Base-by-base conservation (phyloP, 1,140 invertebrate genomes). In the Dendroctonus valens region DNA sequence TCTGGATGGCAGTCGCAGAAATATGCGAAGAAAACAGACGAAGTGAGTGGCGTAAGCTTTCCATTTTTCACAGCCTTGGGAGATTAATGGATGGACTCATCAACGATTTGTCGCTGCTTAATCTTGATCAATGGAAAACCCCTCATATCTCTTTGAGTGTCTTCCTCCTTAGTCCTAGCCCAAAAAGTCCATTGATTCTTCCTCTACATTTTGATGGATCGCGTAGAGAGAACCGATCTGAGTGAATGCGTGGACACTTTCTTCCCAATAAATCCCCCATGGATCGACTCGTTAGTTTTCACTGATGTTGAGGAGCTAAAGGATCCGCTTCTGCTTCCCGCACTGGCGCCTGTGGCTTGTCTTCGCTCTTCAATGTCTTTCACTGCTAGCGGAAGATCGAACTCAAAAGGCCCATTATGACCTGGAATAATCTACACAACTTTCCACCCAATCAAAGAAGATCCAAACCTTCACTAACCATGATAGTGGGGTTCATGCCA, bases 351-450 rank as follows among this genome's bases (percentile, higher is more conserved):
- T n/a, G n/a, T n/a, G 9, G 51, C 12, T 14, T 49, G 11, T 15
- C 63, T 54, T 37, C 38, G 53, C 40, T 68, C 52, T 42, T 68
- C 59, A 26, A 68, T 68, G 2, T 57, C n/a, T 57, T 57, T 42
- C 11, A 68, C 51, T 7, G 41, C 55, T 7, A 42, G 37, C 9
- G 66, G 66, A 7, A 68, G 44, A 5, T 68, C 59, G 12, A 71
- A 26, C 26, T 69, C 67, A 58, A 67, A 71, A 5, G 70, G 70
- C 2, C 70, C 70, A 67, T 62, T 69, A 51, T 69, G 67, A 48
- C 70, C 70, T 12, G 70, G 70, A 37, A 71, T 71, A 51, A 68
- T 39, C 65, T 67, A 41, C 26, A 49, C 46, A 44, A 40, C 0
- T 50, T 37, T 39, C 5, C 15, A 50, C 9, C 9, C 9, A 40